Evolutionary conservation across 2,888 invertebrate species (phyloP).

Genomic region (Stratiomys singularior): DNA sequence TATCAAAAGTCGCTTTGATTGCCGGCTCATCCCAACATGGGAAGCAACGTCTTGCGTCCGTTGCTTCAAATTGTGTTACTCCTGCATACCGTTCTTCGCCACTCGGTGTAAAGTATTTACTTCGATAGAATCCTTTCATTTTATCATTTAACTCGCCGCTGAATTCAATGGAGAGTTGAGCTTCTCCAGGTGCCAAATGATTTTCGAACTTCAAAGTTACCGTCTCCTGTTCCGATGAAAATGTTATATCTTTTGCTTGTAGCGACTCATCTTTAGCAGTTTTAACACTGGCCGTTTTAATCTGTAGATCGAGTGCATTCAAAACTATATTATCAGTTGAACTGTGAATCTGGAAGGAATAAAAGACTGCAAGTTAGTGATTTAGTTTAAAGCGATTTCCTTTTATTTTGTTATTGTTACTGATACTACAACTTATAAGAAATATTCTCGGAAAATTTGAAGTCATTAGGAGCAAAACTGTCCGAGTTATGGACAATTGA

Average conservation of each 20-base stretch:
- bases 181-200: constrained; percentile 69
- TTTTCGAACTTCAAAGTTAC: constrained; percentile 74
- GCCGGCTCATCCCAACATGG: constrained; percentile 99
- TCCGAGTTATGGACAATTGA: too few relatives aligned
- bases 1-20: constrained; percentile 93
- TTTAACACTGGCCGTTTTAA: constrained; percentile 71
- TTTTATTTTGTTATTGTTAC: too few relatives aligned
- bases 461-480: too few relatives aligned
- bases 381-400: background rate
- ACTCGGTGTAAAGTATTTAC: constrained; percentile 79
- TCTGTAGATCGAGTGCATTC: constrained; percentile 80
- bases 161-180: constrained; percentile 57
- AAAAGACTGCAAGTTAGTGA: background rate
- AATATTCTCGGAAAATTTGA: too few relatives aligned
- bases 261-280: constrained; percentile 65
- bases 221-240: constrained; percentile 73
- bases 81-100: constrained; percentile 86
- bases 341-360: constrained; percentile 72
- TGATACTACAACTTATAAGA: too few relatives aligned
- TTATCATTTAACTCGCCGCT: constrained; percentile 77
- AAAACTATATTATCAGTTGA: constrained; percentile 76
- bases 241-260: constrained; percentile 57
- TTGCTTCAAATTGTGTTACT: constrained; percentile 92
- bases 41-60: constrained; percentile 91
- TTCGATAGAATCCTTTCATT: constrained; percentile 94